These are phyloP conservation scores for Drosophila ironensis DNA, from an alignment of 1,140 invertebrate genomes.

Conservation along the genomic window DNA sequence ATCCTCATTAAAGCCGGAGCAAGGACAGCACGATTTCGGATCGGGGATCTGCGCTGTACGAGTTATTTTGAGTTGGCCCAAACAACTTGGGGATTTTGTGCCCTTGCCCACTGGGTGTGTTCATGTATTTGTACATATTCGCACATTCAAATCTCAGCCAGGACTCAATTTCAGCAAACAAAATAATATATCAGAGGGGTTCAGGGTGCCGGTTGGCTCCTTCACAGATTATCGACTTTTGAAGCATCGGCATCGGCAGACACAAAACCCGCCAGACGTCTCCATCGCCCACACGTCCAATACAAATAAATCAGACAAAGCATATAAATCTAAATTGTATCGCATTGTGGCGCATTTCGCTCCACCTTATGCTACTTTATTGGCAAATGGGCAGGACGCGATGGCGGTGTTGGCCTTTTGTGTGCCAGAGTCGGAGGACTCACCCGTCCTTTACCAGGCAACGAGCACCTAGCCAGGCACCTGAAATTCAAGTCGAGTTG, in stretches of 20 bases:
- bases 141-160: constrained; percentile 39
- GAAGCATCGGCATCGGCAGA: constrained; percentile 12
- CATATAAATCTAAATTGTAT: constrained; percentile 63
- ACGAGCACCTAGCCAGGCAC: constrained; percentile 1
- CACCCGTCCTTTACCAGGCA: too few species aligned
- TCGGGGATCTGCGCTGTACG: neutral
- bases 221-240: constrained; percentile 34
- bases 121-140: neutral
- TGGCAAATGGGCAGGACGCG: constrained; percentile 13
- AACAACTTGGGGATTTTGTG: constrained; percentile 15
- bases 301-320: constrained; percentile 67
- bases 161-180: constrained; percentile 31
- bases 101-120: neutral
- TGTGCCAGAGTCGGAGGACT: too few species aligned
- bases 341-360: constrained; percentile 53
- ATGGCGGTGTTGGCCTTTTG: constrained; percentile 9
- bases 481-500: constrained; percentile 1
- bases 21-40: constrained; percentile 12
- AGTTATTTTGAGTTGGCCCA: constrained; percentile 2
- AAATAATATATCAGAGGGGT: neutral
- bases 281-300: constrained; percentile 48
- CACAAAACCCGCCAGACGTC: constrained; percentile 4
- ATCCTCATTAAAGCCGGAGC: constrained; percentile 57
- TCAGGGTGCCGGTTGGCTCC: neutral
- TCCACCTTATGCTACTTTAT: constrained; percentile 49